These are phyloP conservation scores for Hydrozoanthus tunicans DNA, from an alignment of 64 coral and sea anemone genomes.

Conservation along the genomic window DNA sequence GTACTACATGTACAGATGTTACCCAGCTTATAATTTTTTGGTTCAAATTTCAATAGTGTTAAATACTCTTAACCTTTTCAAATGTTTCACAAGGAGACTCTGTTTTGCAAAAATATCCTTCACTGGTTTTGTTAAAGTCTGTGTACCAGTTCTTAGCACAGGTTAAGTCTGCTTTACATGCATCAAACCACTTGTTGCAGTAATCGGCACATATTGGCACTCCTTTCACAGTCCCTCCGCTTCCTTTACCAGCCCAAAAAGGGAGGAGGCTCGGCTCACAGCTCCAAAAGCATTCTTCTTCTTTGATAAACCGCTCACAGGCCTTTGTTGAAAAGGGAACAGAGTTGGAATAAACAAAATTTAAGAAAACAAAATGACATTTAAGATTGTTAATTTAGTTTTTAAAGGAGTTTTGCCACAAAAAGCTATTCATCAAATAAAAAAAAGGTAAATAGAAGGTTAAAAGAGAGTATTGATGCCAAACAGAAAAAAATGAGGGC, in stretches of 20 bases:
- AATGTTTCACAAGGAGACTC: conserved; percentile 64
- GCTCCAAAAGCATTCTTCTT: conserved; percentile 84
- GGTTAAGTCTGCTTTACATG: conserved; percentile 80
- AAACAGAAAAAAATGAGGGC: too few relatives aligned
- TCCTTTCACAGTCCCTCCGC: neutral
- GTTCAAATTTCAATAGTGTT: neutral
- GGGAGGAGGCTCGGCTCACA: conserved; percentile 83
- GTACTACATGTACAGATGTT: too few relatives aligned
- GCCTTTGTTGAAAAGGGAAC: conserved; percentile 25
- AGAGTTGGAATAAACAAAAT: neutral
- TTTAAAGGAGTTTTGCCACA: too few relatives aligned
- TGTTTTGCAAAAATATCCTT: conserved; percentile 48
- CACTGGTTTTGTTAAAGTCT: conserved; percentile 62
- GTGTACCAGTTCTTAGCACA: conserved; percentile 68
- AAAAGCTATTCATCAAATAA: too few relatives aligned
- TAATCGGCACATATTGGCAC: conserved; percentile 78
- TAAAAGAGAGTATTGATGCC: too few relatives aligned
- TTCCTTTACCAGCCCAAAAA: conserved; percentile 33
- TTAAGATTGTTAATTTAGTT: too few relatives aligned
- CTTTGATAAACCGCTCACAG: conserved; percentile 78
- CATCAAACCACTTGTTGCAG: conserved; percentile 82
- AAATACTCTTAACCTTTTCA: conserved; percentile 55
- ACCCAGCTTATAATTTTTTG: too few relatives aligned
- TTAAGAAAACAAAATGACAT: too few relatives aligned
- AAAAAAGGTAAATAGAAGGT: too few relatives aligned